Percentiles rank a stretch among this genome's conserved stretches.
phyloP scores from a whole-genome alignment of 2,113 vertebrate genomes.

The Oreochromis aureus region DNA sequence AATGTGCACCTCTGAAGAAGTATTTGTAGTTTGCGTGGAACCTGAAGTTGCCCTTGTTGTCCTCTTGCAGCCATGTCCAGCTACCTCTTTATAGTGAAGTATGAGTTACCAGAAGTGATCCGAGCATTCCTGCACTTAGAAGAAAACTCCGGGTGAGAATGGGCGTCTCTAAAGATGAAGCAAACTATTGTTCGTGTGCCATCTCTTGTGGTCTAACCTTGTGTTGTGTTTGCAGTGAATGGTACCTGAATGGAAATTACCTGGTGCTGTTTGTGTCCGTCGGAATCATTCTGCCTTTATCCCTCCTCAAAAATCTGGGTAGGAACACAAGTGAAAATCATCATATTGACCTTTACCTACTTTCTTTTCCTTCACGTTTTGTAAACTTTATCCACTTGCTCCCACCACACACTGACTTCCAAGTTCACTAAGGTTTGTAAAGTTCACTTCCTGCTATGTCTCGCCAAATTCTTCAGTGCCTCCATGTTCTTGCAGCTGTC shows the following conservation, averaged over 20 bases:
- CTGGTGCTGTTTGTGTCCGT: constrained; percentile 90
- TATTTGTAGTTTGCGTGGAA: neutral
- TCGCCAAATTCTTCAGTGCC: neutral
- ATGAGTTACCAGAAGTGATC: constrained; percentile 96
- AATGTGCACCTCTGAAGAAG: neutral
- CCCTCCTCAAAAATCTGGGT: constrained; percentile 94
- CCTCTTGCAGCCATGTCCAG: constrained; percentile 90
- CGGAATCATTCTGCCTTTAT: constrained; percentile 88
- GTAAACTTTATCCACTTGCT: neutral
- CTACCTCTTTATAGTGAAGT: constrained; percentile 99
- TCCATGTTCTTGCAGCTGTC: neutral
- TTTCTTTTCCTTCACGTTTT: neutral
- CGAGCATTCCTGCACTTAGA: constrained; percentile 85
- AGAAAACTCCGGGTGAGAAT: constrained; percentile 82
- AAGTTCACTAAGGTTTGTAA: neutral
- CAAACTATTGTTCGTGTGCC: neutral
- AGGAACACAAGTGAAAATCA: constrained; percentile 25
- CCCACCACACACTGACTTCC: neutral
- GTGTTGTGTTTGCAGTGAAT: constrained; percentile 75
- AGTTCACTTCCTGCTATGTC: neutral
- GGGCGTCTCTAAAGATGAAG: neutral
- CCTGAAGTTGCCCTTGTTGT: neutral
- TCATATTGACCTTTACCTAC: neutral
- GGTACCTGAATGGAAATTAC: constrained; percentile 97
- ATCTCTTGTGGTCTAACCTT: neutral